Percentiles rank a stretch among this genome's conserved stretches.
These are phyloP conservation scores for Eilema griseolum DNA, from an alignment of 2,888 invertebrate species.

Conservation along the genomic window DNA sequence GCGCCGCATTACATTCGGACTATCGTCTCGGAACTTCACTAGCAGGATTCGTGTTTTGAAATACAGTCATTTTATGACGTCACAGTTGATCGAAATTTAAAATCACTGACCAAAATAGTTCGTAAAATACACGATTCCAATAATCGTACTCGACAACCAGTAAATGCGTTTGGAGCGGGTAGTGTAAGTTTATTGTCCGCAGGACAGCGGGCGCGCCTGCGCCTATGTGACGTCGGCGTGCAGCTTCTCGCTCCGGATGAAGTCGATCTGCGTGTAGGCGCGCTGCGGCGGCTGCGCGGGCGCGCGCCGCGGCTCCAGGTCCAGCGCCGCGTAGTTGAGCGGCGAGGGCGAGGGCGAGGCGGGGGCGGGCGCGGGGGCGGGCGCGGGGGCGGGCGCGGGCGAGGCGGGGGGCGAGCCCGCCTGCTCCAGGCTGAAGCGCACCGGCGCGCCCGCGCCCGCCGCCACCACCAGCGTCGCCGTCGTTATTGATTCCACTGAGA, in stretches of 20 bases:
- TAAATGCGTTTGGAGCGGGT: neutral
- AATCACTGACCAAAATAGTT: neutral
- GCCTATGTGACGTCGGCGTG: constrained; percentile 61
- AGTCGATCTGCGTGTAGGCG: constrained; percentile 94
- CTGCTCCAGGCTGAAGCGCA: constrained; percentile 57
- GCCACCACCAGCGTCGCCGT: constrained; percentile 54
- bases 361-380: constrained; percentile 81
- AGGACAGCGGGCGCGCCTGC: neutral
- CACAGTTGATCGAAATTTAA: neutral
- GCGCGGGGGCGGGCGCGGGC: constrained; percentile 71
- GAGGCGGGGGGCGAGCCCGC: constrained; percentile 56
- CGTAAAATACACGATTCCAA: neutral
- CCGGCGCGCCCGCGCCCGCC: constrained; percentile 43
- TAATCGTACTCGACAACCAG: neutral
- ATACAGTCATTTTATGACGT: neutral
- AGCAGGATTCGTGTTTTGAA: too few relatives aligned
- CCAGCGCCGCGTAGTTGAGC: constrained; percentile 77
- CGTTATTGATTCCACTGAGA: constrained; percentile 22
- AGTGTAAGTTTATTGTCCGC: neutral
- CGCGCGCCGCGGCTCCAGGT: constrained; percentile 74
- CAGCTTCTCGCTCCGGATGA: constrained; percentile 88
- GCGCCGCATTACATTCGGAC: neutral
- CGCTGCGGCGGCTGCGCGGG: constrained; percentile 80
- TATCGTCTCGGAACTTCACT: neutral
- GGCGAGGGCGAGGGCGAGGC: constrained; percentile 43